Conservation (phyloP, 2,113 vertebrate species). For the Erythrolamprus reginae region DNA sequence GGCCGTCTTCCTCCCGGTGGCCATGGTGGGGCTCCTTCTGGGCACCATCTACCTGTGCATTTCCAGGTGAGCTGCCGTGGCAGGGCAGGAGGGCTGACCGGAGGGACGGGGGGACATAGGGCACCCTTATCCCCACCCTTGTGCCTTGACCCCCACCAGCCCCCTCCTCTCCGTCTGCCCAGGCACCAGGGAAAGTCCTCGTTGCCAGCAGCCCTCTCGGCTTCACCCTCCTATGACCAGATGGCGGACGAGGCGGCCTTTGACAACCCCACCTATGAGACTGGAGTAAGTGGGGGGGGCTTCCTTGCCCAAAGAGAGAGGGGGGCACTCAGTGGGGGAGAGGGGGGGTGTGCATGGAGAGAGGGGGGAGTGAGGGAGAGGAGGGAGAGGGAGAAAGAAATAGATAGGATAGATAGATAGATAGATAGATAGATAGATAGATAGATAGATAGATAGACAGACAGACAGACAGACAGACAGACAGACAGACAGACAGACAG, state of each 20-base stretch:
- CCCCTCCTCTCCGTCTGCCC: not conserved
- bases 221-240: conserved; percentile 78
- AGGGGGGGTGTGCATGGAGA: too few relatives aligned
- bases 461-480: too few relatives aligned
- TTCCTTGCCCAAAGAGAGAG: accelerated
- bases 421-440: too few relatives aligned
- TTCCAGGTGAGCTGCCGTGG: conserved; percentile 75
- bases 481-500: too few relatives aligned
- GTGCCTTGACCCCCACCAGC: not conserved
- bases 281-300: conserved; percentile 78
- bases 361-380: too few relatives aligned
- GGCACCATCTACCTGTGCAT: conserved; percentile 84
- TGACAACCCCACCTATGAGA: conserved; percentile 84
- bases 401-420: too few relatives aligned
- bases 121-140: accelerated
- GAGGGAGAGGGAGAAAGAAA: too few relatives aligned
- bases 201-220: conserved; percentile 69
- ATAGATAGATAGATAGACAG: too few relatives aligned
- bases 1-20: conserved; percentile 81
- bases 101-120: not conserved
- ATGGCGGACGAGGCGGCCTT: conserved; percentile 81
- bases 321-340: accelerated
- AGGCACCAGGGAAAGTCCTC: conserved; percentile 83
- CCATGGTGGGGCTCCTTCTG: conserved; percentile 78
- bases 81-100: not conserved